phyloP scores from a whole-genome alignment of 2,797 vertebrate species.

The Sylvia borin region DNA sequence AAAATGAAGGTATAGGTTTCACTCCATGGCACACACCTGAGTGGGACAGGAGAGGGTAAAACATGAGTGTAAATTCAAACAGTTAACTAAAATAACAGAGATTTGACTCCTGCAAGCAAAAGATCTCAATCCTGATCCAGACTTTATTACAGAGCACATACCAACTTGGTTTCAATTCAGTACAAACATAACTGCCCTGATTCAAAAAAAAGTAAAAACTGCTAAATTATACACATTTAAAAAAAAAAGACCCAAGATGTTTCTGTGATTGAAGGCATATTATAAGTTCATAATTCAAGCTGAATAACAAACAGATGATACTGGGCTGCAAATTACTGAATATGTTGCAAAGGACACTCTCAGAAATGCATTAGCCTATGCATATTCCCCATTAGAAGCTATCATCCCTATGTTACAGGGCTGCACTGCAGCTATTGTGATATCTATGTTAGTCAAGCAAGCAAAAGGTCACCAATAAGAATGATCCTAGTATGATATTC shows the following conservation, averaged over 20 bases:
- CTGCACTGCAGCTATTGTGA: background rate
- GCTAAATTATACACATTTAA: background rate
- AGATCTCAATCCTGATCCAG: background rate
- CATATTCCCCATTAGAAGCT: background rate
- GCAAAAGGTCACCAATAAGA: background rate
- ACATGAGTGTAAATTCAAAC: background rate
- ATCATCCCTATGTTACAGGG: background rate
- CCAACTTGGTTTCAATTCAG: background rate
- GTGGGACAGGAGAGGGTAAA: background rate
- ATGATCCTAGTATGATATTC: background rate
- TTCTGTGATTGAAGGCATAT: background rate
- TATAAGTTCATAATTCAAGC: background rate
- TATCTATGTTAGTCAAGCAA: background rate
- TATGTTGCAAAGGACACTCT: background rate
- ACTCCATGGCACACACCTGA: background rate
- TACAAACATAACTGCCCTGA: accelerated
- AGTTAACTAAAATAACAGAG: background rate
- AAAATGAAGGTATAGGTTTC: background rate
- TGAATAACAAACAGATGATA: background rate
- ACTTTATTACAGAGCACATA: background rate
- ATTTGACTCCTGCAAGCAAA: background rate
- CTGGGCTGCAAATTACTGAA: background rate
- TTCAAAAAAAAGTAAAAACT: background rate
- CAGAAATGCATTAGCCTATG: background rate
- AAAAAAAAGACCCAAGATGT: background rate